phyloP scores from a whole-genome alignment of 37 sponge, comb jelly and placozoan species.

The Cliona cf. orientalis region DNA sequence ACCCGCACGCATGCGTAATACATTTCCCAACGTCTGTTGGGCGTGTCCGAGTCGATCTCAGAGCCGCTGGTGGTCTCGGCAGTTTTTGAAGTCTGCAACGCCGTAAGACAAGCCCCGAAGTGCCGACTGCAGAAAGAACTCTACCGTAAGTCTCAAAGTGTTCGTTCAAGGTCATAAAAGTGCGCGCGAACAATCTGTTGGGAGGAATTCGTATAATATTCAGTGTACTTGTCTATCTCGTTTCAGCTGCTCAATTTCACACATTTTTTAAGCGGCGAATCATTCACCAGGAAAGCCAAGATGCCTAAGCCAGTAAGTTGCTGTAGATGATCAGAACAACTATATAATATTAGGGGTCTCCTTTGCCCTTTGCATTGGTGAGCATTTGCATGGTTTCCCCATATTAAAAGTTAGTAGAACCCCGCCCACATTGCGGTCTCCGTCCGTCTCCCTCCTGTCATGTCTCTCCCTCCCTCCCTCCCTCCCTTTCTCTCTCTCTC shows the following conservation, averaged over 20 bases:
- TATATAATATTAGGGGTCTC: no score
- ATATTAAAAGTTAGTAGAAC: no score
- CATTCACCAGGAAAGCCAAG: background rate
- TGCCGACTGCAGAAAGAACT: no score
- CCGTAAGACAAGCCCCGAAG: no score
- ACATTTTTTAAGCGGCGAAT: background rate
- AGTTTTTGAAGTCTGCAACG: no score
- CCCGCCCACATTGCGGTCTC: no score
- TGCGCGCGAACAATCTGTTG: background rate
- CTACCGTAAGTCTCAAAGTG: background rate
- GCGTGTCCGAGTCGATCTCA: slow-evolving; percentile 9
- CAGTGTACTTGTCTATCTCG: background rate
- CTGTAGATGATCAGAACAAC: background rate
- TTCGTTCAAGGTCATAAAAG: background rate
- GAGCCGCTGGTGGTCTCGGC: background rate
- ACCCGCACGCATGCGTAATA: slow-evolving; percentile 58
- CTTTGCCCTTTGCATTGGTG: no score
- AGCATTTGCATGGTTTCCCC: no score
- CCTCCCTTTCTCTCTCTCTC: slow-evolving; percentile 3
- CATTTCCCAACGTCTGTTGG: slow-evolving; percentile 22
- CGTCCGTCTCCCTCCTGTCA: background rate
- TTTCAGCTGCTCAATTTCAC: background rate
- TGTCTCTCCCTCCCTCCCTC: background rate
- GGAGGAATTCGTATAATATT: background rate
- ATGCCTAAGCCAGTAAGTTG: slow-evolving; percentile 74